These are phyloP conservation scores for Gymnothorax reevesii DNA, from an alignment of 2,797 vertebrate genomes.

Conservation along the genomic window DNA sequence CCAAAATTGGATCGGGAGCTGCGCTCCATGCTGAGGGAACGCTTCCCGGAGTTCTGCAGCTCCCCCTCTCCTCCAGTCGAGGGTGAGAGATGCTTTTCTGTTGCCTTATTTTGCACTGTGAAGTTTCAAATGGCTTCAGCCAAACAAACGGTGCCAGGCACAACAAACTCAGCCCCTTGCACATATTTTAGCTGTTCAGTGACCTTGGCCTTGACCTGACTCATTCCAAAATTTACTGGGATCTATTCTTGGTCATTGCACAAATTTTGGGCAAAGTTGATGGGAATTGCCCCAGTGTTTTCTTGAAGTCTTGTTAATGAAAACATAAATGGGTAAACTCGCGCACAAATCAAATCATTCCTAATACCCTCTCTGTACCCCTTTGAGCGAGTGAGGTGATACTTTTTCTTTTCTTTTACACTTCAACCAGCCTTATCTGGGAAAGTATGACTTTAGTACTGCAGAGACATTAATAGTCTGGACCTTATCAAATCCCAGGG, in stretches of 20 bases:
- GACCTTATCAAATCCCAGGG: neutral
- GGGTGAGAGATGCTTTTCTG: constrained; percentile 66
- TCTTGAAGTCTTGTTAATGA: too few species aligned
- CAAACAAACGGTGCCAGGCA: neutral
- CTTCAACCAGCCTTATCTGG: neutral
- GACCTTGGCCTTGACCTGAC: too few species aligned
- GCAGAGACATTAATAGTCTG: neutral
- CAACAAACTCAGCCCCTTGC: too few species aligned
- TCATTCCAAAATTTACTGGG: too few species aligned
- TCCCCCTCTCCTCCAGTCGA: constrained; percentile 89
- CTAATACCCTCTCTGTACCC: too few species aligned
- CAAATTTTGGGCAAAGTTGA: too few species aligned
- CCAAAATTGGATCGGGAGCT: constrained; percentile 95
- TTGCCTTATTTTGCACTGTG: neutral
- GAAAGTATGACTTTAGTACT: neutral
- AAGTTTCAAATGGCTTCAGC: neutral
- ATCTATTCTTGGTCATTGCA: too few species aligned
- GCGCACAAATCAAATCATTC: too few species aligned
- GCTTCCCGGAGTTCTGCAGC: constrained; percentile 96
- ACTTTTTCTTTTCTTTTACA: neutral
- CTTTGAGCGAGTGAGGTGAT: too few species aligned
- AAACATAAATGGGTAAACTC: too few species aligned
- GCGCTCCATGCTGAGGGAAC: constrained; percentile 91
- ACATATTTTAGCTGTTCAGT: too few species aligned
- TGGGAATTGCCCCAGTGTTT: too few species aligned